Conservation (phyloP, 2,113 vertebrate genomes). For the Channa argus region DNA sequence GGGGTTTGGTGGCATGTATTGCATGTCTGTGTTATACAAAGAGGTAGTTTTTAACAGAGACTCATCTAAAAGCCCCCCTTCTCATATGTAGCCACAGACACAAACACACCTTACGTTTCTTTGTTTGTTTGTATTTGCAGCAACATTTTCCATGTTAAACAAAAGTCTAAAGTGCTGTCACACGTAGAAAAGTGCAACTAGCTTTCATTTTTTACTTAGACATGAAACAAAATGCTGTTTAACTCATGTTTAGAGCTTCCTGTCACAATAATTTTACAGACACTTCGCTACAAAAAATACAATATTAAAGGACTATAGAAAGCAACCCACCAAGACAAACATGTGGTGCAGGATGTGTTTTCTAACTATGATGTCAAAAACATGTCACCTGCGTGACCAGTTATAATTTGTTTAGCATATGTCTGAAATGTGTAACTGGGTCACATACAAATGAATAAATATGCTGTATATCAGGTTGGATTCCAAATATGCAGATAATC, state of each 20-base stretch:
- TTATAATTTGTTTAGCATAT: too few relatives aligned
- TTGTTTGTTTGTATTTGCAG: background rate
- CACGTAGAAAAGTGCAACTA: conserved; percentile 6
- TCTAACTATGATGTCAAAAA: too few relatives aligned
- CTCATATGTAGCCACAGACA: background rate
- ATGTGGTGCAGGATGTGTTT: background rate
- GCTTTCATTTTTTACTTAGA: conserved; percentile 18
- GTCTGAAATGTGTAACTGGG: too few relatives aligned
- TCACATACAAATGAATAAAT: too few relatives aligned
- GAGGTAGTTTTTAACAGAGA: background rate
- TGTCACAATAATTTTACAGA: background rate
- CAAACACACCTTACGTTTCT: background rate
- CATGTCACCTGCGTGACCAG: too few relatives aligned
- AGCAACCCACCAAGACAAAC: background rate
- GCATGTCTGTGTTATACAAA: too few relatives aligned
- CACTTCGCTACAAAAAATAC: background rate
- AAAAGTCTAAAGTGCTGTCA: background rate
- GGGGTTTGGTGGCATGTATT: background rate
- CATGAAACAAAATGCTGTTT: conserved; percentile 12
- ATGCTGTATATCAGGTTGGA: too few relatives aligned
- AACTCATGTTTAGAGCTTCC: conserved; percentile 5
- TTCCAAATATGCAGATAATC: too few relatives aligned
- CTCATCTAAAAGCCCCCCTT: background rate
- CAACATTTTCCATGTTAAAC: background rate
- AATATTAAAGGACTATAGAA: background rate